Base-by-base conservation (phyloP, 2,113 vertebrate genomes). In the Onychorhynchus coronatus region DNA sequence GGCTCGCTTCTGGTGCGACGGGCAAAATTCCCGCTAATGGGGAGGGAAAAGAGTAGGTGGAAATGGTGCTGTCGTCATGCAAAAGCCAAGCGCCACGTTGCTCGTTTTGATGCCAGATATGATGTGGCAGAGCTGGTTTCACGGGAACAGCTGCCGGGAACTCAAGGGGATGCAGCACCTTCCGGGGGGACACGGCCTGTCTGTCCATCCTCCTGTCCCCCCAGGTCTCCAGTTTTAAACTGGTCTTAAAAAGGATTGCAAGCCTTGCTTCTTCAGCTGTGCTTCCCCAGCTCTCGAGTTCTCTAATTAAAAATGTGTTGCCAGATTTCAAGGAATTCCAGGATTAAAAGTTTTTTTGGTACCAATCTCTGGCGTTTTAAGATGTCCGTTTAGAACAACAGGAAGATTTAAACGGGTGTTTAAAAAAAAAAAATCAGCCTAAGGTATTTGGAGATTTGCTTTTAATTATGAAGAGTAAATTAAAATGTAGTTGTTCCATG, bases 401-500 rank as follows among this genome's bases (percentile, higher is more conserved):
- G 55, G 44, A 79, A 76, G 41, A 59, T 47, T 71, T 86, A 81
- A 94, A 75, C 4, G 22, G 53, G 47, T n/a, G 65, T 49, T 89
- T 50, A 16, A 73, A 94, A 81, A 93, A 16, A 73, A 94, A 81
- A 93, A 58, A 55, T 44, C 82, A 83, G 68, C 82, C 92, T 63
- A 74, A 93, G 90, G 76, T 91, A 86, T 93, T 81, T 56, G 71
- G 89, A 80, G 85, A 94, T 94, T 91, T 83, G 74, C 88, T 95
- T 95, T 96, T 95, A 90, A 68, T 95, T 96, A 91, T 11, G 63
- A 90, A 80, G 65, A 74, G 61, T 83, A 91, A 95, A 96, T 93
- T 82, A 93, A 97, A 95, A 93, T 42, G 61, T 22, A 91, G 80
- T 71, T 66, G 42, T 89, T 95, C 41, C 67, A 35, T 33, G 53